Conservation (phyloP, 2,113 vertebrate genomes). For the Varanus salvator region DNA sequence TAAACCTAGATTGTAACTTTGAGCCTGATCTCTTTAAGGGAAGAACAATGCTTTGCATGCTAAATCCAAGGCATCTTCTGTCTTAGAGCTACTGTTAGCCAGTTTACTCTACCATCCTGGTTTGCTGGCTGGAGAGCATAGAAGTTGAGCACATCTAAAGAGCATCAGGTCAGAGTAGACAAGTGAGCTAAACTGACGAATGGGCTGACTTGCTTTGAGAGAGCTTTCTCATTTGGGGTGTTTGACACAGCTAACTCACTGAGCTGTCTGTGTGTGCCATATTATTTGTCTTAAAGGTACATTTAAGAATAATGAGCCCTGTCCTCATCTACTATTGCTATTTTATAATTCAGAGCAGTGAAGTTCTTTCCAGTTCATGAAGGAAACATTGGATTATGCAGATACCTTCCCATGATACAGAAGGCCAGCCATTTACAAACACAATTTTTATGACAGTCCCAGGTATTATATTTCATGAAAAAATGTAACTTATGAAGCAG, state of each 20-base stretch:
- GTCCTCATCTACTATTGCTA: not conserved
- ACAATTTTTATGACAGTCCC: not conserved
- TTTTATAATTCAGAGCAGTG: not conserved
- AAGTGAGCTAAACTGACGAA: not conserved
- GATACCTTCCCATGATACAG: not conserved
- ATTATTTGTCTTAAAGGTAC: not conserved
- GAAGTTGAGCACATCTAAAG: too few relatives aligned
- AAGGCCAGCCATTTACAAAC: not conserved
- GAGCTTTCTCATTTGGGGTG: not conserved
- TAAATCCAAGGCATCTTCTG: not conserved
- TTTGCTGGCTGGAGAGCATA: too few relatives aligned
- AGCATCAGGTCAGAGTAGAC: too few relatives aligned
- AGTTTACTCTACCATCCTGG: not conserved
- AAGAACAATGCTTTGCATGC: not conserved
- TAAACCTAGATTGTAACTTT: not conserved
- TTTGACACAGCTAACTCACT: not conserved
- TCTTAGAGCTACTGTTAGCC: not conserved
- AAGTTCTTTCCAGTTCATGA: constrained; percentile 13
- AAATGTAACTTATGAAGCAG: not conserved
- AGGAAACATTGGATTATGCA: not conserved
- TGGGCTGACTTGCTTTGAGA: not conserved
- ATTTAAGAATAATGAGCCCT: not conserved
- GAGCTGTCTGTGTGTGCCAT: not conserved
- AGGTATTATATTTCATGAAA: not conserved
- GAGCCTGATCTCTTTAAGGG: not conserved